These are phyloP conservation scores for Eupeodes latifasciatus DNA, from an alignment of 2,888 invertebrate genomes.

Conservation along the genomic window DNA sequence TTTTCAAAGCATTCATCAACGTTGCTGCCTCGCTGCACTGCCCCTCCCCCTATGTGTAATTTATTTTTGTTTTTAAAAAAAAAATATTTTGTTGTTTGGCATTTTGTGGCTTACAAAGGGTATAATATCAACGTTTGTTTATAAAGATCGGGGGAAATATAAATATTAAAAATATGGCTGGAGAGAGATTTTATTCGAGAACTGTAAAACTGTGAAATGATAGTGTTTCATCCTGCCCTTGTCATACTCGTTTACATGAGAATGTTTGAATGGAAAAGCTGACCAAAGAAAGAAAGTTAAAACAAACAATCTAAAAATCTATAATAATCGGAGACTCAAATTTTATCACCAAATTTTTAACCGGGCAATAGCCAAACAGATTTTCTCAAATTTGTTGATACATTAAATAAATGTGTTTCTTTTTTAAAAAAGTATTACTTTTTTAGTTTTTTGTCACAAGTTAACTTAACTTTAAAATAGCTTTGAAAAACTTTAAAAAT, in stretches of 20 bases:
- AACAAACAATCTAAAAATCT: too few relatives aligned
- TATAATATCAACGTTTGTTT: slow-evolving; percentile 45
- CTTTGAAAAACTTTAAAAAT: too few relatives aligned
- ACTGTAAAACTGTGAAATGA: slow-evolving; percentile 32
- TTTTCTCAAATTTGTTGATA: too few relatives aligned
- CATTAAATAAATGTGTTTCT: too few relatives aligned
- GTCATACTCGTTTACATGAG: not conserved
- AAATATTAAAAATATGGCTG: slow-evolving; percentile 34
- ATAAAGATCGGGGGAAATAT: not conserved
- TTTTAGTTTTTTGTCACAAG: too few relatives aligned
- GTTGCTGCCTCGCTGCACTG: too few relatives aligned
- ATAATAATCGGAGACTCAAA: too few relatives aligned
- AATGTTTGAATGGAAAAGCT: not conserved
- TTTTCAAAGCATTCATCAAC: slow-evolving; percentile 19
- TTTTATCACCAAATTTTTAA: not conserved
- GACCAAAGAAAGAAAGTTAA: not conserved
- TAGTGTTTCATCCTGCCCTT: not conserved
- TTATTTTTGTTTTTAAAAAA: slow-evolving; percentile 28
- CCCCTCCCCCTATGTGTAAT: not conserved
- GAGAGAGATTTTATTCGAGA: slow-evolving; percentile 29
- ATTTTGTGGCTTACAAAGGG: slow-evolving; percentile 48
- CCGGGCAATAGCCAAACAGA: too few relatives aligned
- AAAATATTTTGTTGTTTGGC: slow-evolving; percentile 38
- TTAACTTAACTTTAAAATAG: too few relatives aligned
- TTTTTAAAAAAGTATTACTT: too few relatives aligned